These are phyloP conservation scores for Pyrocoelia pectoralis DNA, from an alignment of 2,888 invertebrate genomes.

Conservation along the genomic window DNA sequence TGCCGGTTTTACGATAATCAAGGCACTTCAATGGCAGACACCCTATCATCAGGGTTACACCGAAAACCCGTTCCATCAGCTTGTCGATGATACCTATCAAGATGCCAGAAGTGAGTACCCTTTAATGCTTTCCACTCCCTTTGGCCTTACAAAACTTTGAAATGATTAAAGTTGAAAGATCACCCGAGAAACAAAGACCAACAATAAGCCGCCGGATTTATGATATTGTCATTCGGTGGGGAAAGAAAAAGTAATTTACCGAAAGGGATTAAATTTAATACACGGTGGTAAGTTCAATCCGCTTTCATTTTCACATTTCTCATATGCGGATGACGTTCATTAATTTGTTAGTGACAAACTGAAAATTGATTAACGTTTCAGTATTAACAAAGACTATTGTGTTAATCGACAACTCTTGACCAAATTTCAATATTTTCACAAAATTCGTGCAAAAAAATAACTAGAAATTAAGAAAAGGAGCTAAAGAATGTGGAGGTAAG, in stretches of 20 bases:
- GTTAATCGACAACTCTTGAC: no score
- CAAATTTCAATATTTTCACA: no score
- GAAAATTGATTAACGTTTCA: no score
- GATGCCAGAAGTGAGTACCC: slow-evolving; percentile 85
- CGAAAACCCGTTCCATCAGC: slow-evolving; percentile 84
- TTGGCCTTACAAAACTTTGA: neutral
- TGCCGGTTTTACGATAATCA: slow-evolving; percentile 75
- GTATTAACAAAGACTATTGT: no score
- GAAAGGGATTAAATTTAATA: neutral
- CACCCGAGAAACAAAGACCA: neutral
- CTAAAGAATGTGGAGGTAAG: no score
- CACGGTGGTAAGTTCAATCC: neutral
- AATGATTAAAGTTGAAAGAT: slow-evolving; percentile 1
- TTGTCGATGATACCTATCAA: slow-evolving; percentile 82
- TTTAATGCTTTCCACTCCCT: slow-evolving; percentile 1
- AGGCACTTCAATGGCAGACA: slow-evolving; percentile 69
- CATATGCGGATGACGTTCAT: no score
- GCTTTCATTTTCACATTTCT: no score
- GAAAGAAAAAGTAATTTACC: neutral
- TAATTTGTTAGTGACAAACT: no score
- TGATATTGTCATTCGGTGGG: neutral
- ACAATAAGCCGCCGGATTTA: neutral
- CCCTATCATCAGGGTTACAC: slow-evolving; percentile 85
- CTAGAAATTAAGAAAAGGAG: no score
- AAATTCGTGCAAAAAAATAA: no score